Conservation (phyloP, 2,113 vertebrate species). For the Myotis brandtii region DNA sequence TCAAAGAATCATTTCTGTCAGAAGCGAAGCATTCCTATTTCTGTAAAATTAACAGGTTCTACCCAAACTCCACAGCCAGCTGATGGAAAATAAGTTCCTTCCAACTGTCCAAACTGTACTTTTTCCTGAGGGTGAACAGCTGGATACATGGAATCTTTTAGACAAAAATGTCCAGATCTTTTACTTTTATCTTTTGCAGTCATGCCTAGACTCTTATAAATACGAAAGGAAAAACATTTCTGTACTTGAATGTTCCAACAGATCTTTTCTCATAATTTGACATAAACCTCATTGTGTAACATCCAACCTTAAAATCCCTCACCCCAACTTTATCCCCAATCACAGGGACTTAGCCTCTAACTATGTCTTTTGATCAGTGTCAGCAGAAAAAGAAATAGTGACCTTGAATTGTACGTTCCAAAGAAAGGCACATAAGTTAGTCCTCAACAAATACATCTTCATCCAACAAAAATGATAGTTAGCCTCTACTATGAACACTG, state of each 20-base stretch:
- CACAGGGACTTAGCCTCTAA: constrained; percentile 23
- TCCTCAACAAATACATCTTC: constrained; percentile 29
- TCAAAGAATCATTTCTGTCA: constrained; percentile 30
- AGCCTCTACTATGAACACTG: background rate
- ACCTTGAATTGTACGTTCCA: background rate
- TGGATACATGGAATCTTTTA: constrained; percentile 17
- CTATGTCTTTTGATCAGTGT: background rate
- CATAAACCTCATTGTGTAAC: background rate
- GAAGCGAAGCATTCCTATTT: constrained; percentile 45
- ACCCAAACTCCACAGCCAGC: background rate
- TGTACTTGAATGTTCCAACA: background rate
- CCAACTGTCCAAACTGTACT: constrained; percentile 24
- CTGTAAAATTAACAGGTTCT: constrained; percentile 37
- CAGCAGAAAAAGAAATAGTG: constrained; percentile 43
- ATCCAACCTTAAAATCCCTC: background rate
- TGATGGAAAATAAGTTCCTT: constrained; percentile 32
- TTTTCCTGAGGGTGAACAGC: constrained; percentile 38
- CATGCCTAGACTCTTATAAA: background rate
- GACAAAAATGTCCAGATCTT: constrained; percentile 46
- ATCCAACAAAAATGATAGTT: background rate
- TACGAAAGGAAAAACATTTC: constrained; percentile 25
- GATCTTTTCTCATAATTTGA: constrained; percentile 21
- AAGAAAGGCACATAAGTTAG: constrained; percentile 30
- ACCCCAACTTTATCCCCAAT: background rate
- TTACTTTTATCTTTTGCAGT: constrained; percentile 44